Evolutionary conservation across 2,113 vertebrate genomes (phyloP).

Genomic region (Caloenas nicobarica): DNA sequence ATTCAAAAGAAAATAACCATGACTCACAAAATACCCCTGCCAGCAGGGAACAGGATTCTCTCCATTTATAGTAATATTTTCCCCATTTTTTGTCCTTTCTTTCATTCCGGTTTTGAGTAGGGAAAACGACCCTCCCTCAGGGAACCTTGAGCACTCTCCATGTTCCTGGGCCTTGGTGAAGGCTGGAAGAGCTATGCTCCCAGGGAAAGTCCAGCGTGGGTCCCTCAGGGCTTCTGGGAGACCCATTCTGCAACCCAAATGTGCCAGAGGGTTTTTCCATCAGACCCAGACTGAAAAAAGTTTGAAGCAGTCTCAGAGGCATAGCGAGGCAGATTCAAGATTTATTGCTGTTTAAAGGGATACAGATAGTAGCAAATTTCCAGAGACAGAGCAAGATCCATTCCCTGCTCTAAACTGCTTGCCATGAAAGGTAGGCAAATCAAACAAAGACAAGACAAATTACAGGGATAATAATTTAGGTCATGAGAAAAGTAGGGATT

Average conservation of each 20-base stretch:
- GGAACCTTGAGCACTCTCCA: neutral
- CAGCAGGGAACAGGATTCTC: slow-evolving; percentile 9
- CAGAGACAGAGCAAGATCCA: neutral
- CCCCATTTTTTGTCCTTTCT: neutral
- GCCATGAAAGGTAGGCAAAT: neutral
- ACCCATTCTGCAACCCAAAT: neutral
- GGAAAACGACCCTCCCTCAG: neutral
- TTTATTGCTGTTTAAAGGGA: neutral
- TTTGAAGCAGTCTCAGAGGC: neutral
- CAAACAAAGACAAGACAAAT: slow-evolving; percentile 30
- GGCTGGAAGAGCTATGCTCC: neutral
- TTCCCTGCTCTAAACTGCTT: neutral
- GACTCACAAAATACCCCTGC: slow-evolving; percentile 29
- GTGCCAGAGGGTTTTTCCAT: neutral
- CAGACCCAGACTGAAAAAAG: neutral
- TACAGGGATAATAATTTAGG: neutral
- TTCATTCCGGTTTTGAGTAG: neutral
- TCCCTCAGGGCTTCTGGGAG: neutral
- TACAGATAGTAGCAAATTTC: neutral
- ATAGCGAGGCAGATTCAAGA: neutral
- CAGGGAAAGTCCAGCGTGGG: fast-evolving
- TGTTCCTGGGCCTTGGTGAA: neutral
- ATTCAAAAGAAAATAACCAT: slow-evolving; percentile 45
- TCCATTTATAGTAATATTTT: slow-evolving; percentile 53
- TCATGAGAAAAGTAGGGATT: slow-evolving; percentile 2